Conservation (phyloP, 2,888 invertebrate species). For the Acanthosoma haemorrhoidale region DNA sequence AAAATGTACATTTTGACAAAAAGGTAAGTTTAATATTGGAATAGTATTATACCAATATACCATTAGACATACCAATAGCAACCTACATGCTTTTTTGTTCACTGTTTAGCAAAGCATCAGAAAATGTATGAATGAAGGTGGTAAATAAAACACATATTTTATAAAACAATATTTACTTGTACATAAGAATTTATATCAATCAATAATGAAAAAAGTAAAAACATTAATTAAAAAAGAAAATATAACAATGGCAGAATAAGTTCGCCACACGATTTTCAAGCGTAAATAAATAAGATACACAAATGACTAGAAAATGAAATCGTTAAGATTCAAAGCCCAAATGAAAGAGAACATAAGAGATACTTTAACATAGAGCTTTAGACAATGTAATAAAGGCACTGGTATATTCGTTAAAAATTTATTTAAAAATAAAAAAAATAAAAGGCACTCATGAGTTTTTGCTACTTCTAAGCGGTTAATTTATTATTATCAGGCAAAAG, state of each 20-base stretch:
- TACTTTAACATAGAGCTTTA: conserved; percentile 12
- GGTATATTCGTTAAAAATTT: too few species aligned
- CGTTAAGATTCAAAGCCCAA: conserved; percentile 23
- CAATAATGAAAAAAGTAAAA: conserved; percentile 13
- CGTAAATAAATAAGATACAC: conserved; percentile 31
- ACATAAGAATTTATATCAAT: conserved; percentile 9
- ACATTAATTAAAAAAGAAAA: conserved; percentile 2
- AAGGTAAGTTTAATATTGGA: too few species aligned
- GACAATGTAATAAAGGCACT: neutral
- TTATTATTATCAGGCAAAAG: too few species aligned
- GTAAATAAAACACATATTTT: neutral
- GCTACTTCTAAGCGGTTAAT: too few species aligned
- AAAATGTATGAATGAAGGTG: too few species aligned
- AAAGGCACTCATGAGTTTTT: too few species aligned
- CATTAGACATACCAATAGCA: too few species aligned
- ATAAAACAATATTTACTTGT: conserved; percentile 10
- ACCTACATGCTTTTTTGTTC: too few species aligned
- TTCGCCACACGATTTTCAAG: neutral
- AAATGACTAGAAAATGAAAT: conserved; percentile 30
- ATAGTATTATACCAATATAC: too few species aligned
- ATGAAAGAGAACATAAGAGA: conserved; percentile 13
- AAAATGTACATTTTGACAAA: too few species aligned
- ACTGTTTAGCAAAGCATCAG: too few species aligned
- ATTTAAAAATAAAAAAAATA: too few species aligned
- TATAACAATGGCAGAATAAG: neutral